Conservation (phyloP, 2,797 vertebrate species). For the Dendrocincla fuliginosa region DNA sequence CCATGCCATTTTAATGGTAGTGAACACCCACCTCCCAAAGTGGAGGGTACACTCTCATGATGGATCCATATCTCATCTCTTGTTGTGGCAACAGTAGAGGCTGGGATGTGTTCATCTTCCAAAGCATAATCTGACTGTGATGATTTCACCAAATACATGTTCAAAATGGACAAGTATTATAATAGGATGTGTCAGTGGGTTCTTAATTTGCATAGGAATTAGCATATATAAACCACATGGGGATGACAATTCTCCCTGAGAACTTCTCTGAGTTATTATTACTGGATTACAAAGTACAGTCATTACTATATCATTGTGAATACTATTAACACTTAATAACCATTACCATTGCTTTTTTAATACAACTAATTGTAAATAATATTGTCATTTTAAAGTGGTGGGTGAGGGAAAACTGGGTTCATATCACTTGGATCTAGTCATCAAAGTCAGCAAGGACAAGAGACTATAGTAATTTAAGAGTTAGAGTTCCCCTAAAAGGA, state of each 20-base stretch:
- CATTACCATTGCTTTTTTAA: neutral
- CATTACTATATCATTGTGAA: neutral
- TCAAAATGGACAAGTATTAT: constrained; percentile 18
- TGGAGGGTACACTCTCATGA: neutral
- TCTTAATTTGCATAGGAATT: constrained; percentile 43
- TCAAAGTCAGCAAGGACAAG: neutral
- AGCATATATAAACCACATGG: neutral
- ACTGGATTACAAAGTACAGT: neutral
- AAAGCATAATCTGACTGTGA: neutral
- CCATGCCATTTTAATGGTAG: neutral
- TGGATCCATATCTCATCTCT: neutral
- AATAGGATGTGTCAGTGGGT: constrained; percentile 17
- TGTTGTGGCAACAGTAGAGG: neutral
- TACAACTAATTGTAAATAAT: neutral
- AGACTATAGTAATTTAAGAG: neutral
- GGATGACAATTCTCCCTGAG: neutral
- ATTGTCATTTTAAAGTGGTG: neutral
- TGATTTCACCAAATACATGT: constrained; percentile 12
- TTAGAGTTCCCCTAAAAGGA: neutral
- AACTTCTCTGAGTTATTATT: constrained; percentile 22
- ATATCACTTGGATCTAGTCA: neutral
- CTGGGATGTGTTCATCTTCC: neutral
- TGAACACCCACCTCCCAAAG: neutral
- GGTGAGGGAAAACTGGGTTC: neutral
- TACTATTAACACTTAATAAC: neutral